Evolutionary conservation across 2,113 vertebrate species (phyloP), one percentile per base, ranked within the genome.

Genomic region (Petrocephalus zakoni): DNA sequence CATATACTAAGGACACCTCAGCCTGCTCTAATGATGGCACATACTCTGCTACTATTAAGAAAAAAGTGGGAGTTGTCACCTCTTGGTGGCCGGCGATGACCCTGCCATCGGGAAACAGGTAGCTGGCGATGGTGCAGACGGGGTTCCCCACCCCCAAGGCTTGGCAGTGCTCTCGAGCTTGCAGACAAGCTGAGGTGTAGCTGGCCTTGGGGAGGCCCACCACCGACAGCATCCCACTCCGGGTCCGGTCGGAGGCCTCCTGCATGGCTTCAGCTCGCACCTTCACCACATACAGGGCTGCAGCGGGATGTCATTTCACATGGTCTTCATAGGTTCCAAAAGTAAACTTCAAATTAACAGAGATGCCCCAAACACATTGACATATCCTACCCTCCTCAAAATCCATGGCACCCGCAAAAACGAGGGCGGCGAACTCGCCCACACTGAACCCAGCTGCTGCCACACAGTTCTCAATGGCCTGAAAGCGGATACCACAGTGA

Each of bases 211-310:
- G 93, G 72, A 86, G 92, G 5, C 98, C 97, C 0, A 97, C 42
- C 25, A 99, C 96, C 0, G 98, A 98, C 25, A 99, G 87, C 98
- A 99, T 99, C 49, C 98, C 98, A 0, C 98, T 97, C 47, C 95
- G 95, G 8, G 95, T 93, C 0, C 95, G 94, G 10, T 97, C 96
- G 0, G 98, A 97, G 0, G 98, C 98, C 85, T 92, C 93, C 92
- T 99, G 97, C 98, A 99, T 99, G 91, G 97, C 97, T 90, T 99
- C 98, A 0, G 97, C 98, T 0, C 98, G 96, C 72, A 97, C 94
- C 53, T 98, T 99, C 91, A 99, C 98, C 0, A 94, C 97, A 6
- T 96, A 96, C 87, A 99, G 92, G 34, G 97, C 98, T 99, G 0
- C 0, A 0, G 4, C 86, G 75, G 49, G 25, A n/a, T 21, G 21